These are phyloP conservation scores for Arrhopalites spinosus DNA, from an alignment of 2,888 invertebrate genomes.

Conservation along the genomic window DNA sequence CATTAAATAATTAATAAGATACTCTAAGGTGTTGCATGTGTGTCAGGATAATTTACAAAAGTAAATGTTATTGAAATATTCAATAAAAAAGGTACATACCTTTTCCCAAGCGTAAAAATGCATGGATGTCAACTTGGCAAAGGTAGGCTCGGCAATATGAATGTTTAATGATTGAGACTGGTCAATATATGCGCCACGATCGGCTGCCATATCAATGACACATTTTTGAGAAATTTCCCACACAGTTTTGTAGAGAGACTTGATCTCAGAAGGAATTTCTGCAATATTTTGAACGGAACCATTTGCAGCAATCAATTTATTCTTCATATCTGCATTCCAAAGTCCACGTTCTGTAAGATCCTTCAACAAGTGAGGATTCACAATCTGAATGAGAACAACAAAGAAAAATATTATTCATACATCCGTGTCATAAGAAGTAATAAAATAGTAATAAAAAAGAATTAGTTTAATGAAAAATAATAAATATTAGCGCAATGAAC, in stretches of 20 bases:
- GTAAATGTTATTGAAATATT: too few relatives aligned
- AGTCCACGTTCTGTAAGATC: constrained; percentile 88
- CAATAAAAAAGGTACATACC: constrained; percentile 58
- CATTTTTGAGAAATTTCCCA: constrained; percentile 96
- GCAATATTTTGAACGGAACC: constrained; percentile 92
- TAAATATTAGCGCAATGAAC: constrained; percentile 56
- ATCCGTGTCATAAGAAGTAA: not conserved
- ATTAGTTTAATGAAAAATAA: not conserved
- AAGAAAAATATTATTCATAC: not conserved
- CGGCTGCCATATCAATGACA: constrained; percentile 95
- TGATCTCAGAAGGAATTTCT: constrained; percentile 80
- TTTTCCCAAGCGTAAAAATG: constrained; percentile 98
- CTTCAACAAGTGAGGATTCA: constrained; percentile 92
- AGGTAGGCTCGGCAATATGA: constrained; percentile 92
- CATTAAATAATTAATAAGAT: too few relatives aligned
- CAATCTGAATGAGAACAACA: constrained; percentile 67
- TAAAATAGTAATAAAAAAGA: not conserved
- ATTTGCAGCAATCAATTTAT: constrained; percentile 83
- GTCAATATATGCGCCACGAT: constrained; percentile 96
- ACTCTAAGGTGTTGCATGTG: too few relatives aligned
- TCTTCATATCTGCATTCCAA: constrained; percentile 96
- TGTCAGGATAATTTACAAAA: too few relatives aligned
- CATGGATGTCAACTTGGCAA: constrained; percentile 93
- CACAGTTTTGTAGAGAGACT: constrained; percentile 90
- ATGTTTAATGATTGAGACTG: constrained; percentile 98